phyloP scores from a whole-genome alignment of 2,113 vertebrate species.

The Muntiacus reevesi region DNA sequence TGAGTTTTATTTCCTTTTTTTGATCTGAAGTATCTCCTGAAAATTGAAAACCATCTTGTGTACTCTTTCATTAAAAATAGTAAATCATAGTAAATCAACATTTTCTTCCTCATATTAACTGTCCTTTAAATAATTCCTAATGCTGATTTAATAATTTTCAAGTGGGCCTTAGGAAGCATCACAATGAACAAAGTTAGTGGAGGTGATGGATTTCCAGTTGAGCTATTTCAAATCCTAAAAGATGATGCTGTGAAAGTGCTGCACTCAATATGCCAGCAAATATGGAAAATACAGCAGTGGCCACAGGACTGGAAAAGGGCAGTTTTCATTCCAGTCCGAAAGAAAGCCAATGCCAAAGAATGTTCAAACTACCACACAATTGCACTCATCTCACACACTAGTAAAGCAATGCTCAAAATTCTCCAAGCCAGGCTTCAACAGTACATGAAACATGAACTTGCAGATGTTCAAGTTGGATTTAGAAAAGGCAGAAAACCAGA shows the following conservation, averaged over 20 bases:
- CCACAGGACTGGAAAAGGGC: neutral
- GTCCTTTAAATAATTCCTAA: neutral
- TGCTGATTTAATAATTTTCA: neutral
- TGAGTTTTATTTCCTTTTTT: neutral
- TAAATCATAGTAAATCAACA: neutral
- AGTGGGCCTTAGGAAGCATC: neutral
- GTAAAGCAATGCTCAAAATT: neutral
- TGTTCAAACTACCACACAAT: neutral
- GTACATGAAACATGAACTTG: neutral
- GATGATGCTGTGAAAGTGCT: neutral
- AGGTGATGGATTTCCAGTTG: neutral
- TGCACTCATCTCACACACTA: accelerated
- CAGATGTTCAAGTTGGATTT: neutral
- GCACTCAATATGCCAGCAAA: neutral
- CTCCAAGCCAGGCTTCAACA: neutral
- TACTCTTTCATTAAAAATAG: neutral
- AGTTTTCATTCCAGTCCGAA: neutral
- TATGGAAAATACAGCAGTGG: neutral
- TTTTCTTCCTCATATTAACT: neutral
- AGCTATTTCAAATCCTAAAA: neutral
- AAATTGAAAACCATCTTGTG: neutral
- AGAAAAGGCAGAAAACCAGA: neutral
- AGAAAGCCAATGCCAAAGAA: neutral
- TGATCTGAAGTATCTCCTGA: neutral
- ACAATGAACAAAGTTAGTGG: neutral